Evolutionary conservation across 2,888 invertebrate species (phyloP), one percentile per base, ranked within the genome.

Genomic region (Thera britannica): DNA sequence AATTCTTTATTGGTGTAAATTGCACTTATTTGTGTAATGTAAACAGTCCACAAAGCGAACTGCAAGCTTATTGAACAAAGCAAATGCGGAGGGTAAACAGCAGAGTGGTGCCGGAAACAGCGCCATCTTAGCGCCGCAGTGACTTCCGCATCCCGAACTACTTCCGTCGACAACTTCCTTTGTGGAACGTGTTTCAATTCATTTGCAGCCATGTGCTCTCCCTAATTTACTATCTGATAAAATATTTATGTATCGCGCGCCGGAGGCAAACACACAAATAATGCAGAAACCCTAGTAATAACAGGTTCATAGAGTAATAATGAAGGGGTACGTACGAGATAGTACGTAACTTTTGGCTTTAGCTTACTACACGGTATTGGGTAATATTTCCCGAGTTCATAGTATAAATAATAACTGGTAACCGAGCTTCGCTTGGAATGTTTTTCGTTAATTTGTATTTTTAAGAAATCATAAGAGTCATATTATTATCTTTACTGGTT

Each of bases 121-220:
- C 75, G 81, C 80, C 82, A 81, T 83, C 82, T 85, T 82, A 77
- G 77, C 75, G 73, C 74, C 77, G 72, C 73, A 75, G 76, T 77
- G 74, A 76, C 79, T 79, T 83, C 84, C 85, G 79, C 77, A 75
- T 75, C 66, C 78, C 78, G 81, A 85, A 86, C 85, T 83, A 83
- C 81, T 82, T 85, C 85, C 85, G 80, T 57, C 74, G 77, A 81
- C 83, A 80, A 83, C 80, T 83, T 83, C 80, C 83, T 77, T 75
- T 68, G 70, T 75, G 72, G 74, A 78, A 79, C 72, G 72, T 73
- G 72, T 72, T 73, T 74, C 74, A 75, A 76, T 75, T 71, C 69
- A 72, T 73, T 75, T 66, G 57, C 66, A 71, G 65, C 60, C 59
- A 66, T 74, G 68, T 68, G 63, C 60, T 49, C 62, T 69, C 7